These are phyloP conservation scores for Argynnis bischoffii DNA, from an alignment of 2,888 invertebrate genomes.

Conservation along the genomic window DNA sequence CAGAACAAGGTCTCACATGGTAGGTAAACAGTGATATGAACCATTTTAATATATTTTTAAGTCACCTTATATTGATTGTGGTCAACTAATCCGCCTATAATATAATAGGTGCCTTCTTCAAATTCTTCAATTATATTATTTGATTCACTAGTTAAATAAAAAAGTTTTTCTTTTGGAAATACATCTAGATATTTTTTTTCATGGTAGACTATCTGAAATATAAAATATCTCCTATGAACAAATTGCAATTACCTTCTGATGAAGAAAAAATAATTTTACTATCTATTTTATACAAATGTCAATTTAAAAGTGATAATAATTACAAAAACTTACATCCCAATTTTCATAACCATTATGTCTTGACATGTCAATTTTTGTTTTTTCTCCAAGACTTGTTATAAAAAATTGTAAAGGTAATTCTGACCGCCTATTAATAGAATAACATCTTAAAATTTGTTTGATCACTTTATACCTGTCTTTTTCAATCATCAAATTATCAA, in stretches of 20 bases:
- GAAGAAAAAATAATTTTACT: no score
- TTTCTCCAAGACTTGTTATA: constrained; percentile 90
- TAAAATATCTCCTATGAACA: constrained; percentile 11
- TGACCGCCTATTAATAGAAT: constrained; percentile 93
- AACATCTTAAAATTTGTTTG: constrained; percentile 94
- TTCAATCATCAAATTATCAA: constrained; percentile 94
- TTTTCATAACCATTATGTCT: constrained; percentile 93
- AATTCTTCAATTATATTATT: constrained; percentile 90
- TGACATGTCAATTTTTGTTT: constrained; percentile 87
- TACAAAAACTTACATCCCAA: constrained; percentile 88
- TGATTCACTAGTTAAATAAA: constrained; percentile 97
- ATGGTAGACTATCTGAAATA: constrained; percentile 86
- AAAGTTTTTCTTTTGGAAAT: constrained; percentile 89
- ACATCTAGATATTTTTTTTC: constrained; percentile 85
- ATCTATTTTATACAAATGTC: neutral
- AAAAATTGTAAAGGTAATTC: constrained; percentile 90
- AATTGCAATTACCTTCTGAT: neutral
- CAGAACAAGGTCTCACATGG: no score
- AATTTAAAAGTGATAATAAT: neutral
- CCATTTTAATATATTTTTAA: neutral
- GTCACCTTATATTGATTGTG: constrained; percentile 96
- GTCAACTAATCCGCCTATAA: constrained; percentile 98
- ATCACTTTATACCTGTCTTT: constrained; percentile 94
- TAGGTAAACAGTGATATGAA: no score
- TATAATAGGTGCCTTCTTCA: constrained; percentile 90